Evolutionary conservation across 1,140 invertebrate species (phyloP).

Genomic region (Drosophila kikkawai): DNA sequence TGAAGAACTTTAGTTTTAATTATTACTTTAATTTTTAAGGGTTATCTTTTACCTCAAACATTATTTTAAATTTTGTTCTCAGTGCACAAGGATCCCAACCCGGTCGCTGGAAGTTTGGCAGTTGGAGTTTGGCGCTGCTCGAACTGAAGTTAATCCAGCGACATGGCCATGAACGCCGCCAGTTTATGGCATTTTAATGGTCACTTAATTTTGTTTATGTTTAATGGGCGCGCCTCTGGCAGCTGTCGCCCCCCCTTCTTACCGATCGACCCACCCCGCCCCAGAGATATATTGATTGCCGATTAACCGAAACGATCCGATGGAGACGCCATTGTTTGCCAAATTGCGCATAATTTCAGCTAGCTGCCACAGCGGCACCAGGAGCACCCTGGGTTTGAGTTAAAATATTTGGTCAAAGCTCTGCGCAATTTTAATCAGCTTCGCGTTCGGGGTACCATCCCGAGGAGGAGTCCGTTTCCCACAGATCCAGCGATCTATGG

Average conservation of each 20-base stretch:
- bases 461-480: constrained; percentile 54
- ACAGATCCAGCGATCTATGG: constrained; percentile 47
- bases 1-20: background rate
- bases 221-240: constrained; percentile 79
- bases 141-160: constrained; percentile 58
- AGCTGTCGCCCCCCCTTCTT: constrained; percentile 38
- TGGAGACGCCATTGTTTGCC: constrained; percentile 66
- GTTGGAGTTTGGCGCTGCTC: constrained; percentile 16
- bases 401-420: constrained; percentile 55
- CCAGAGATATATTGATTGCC: constrained; percentile 73
- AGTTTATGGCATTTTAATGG: constrained; percentile 85
- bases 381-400: background rate
- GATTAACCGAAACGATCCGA: constrained; percentile 71
- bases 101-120: background rate
- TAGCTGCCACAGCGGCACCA: constrained; percentile 24
- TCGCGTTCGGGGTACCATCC: constrained; percentile 2
- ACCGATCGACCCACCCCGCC: constrained; percentile 12
- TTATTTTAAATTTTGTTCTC: background rate
- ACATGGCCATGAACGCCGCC: constrained; percentile 77
- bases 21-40: background rate
- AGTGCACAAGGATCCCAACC: constrained; percentile 23
- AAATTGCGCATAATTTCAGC: constrained; percentile 77
- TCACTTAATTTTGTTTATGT: constrained; percentile 85
- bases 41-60: too few relatives aligned
- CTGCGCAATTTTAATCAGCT: constrained; percentile 62